Conservation (phyloP, 2,113 vertebrate genomes). For the Gadus macrocephalus region DNA sequence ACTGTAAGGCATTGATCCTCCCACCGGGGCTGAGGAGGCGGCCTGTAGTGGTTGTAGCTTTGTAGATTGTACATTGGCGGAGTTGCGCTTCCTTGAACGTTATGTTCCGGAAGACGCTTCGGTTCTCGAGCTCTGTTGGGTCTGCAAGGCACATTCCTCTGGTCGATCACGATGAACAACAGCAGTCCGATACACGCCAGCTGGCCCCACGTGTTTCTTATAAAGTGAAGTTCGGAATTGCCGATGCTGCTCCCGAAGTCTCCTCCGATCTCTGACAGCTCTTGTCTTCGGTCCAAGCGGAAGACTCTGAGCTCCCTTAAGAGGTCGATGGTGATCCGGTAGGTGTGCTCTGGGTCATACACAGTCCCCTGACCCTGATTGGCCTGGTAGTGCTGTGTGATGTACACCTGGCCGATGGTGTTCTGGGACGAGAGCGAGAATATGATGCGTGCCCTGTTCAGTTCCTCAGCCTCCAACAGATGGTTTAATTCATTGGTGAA, state of each 20-base stretch:
- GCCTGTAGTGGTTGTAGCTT: too few relatives aligned
- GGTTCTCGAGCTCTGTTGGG: too few relatives aligned
- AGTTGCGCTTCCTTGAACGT: too few relatives aligned
- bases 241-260: slow-evolving; percentile 21
- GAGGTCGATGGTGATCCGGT: slow-evolving; percentile 39
- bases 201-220: slow-evolving; percentile 31
- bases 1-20: too few relatives aligned
- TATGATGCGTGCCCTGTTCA: slow-evolving; percentile 56
- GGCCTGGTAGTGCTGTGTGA: slow-evolving; percentile 55
- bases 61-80: too few relatives aligned
- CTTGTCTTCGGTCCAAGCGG: slow-evolving; percentile 1
- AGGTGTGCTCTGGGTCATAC: slow-evolving; percentile 55
- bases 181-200: slow-evolving; percentile 53
- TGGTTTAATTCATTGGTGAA: slow-evolving; percentile 1
- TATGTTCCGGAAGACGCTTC: too few relatives aligned
- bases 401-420: slow-evolving; percentile 44
- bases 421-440: slow-evolving; percentile 33
- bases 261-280: slow-evolving; percentile 32
- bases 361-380: slow-evolving; percentile 8
- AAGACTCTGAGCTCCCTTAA: slow-evolving; percentile 46
- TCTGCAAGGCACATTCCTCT: slow-evolving; percentile 13
- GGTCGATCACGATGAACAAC: background rate
- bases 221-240: too few relatives aligned
- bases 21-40: too few relatives aligned
- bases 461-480: background rate